These are phyloP conservation scores for Luffia ferchaultella DNA, from an alignment of 2,888 invertebrate genomes.

Conservation along the genomic window DNA sequence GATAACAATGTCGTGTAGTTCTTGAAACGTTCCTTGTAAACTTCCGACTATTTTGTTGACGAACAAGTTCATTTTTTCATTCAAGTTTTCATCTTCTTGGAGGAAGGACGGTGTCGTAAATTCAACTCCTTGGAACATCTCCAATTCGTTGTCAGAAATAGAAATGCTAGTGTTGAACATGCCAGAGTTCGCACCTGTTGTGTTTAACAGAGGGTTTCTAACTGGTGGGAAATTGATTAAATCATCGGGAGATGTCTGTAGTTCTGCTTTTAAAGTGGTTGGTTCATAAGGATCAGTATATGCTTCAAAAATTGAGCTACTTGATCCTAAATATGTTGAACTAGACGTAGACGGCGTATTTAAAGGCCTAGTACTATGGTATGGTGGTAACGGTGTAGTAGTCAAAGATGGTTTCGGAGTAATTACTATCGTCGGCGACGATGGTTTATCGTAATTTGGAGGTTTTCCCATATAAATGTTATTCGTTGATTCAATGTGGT, in stretches of 20 bases:
- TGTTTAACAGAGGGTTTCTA: constrained; percentile 82
- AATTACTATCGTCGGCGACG: constrained; percentile 71
- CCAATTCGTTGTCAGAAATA: constrained; percentile 60
- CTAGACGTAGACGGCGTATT: constrained; percentile 16
- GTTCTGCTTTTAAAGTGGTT: constrained; percentile 54
- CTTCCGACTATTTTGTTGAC: constrained; percentile 87
- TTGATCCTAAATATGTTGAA: constrained; percentile 22
- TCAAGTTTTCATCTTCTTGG: constrained; percentile 76
- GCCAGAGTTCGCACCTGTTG: constrained; percentile 64
- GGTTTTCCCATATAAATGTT: constrained; percentile 54
- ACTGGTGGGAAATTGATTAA: constrained; percentile 86
- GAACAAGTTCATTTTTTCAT: constrained; percentile 82
- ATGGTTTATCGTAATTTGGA: constrained; percentile 48
- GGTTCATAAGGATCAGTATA: constrained; percentile 32
- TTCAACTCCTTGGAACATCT: constrained; percentile 63
- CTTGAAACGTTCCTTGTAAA: constrained; percentile 83
- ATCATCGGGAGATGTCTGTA: constrained; percentile 74
- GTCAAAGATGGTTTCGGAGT: constrained; percentile 71
- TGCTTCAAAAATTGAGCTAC: constrained; percentile 31
- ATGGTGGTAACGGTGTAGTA: constrained; percentile 38
- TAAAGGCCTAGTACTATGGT: constrained; percentile 18
- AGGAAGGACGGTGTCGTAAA: constrained; percentile 80
- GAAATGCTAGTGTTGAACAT: constrained; percentile 57
- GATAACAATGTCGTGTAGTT: constrained; percentile 78
- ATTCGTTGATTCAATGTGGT: constrained; percentile 67